Base-by-base conservation (phyloP, 2,113 vertebrate species). In the Chaetodon auriga region DNA sequence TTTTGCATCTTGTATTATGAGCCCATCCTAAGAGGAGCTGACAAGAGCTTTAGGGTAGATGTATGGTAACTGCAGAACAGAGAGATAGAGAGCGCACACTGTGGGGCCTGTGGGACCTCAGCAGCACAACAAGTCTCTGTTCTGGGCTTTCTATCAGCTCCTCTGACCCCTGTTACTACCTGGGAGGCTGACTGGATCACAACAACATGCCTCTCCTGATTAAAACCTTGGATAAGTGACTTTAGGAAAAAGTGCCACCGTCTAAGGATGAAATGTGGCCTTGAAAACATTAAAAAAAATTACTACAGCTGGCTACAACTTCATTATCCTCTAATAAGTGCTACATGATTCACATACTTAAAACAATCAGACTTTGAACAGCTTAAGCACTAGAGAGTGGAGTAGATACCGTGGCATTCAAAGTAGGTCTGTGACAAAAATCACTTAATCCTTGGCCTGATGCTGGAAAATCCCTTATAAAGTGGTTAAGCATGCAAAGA, bases 1-100 rank as follows among this genome's bases (percentile, higher is more conserved):
- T 83, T 87, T 93, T 90, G 86, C 92, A 94, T 93, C 91, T 93
- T 92, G 87, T 58, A 86, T 88, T 80, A 82, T 60, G 88, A 90
- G 91, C 81, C 64, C 7, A 70, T 89, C 88, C 82, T 92, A 92
- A 94, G 80, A 93, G 84, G 86, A 93, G 89, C 88, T 92, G 93
- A 91, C 91, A 93, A 86, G 87, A 53, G 86, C 92, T 92, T 69
- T 48, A 75, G 93, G 91, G 83, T 78, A 78, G 81, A 90, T 87
- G 78, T 87, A 86, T 87, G 80, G 80, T 91, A 85, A 86, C 83
- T 85, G 88, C 87, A 76, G 91, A 75, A 78, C 60, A 87, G 60
- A 77, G 73, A 82, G 61, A 82, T 7, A 49, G 74, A 62, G 74
- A 88, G 63, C 51, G n/a, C 81, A 81, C 53, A 68, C 80, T 53